Evolutionary conservation across 2,113 vertebrate species (phyloP).

Genomic region (Hemiprocne comata): DNA sequence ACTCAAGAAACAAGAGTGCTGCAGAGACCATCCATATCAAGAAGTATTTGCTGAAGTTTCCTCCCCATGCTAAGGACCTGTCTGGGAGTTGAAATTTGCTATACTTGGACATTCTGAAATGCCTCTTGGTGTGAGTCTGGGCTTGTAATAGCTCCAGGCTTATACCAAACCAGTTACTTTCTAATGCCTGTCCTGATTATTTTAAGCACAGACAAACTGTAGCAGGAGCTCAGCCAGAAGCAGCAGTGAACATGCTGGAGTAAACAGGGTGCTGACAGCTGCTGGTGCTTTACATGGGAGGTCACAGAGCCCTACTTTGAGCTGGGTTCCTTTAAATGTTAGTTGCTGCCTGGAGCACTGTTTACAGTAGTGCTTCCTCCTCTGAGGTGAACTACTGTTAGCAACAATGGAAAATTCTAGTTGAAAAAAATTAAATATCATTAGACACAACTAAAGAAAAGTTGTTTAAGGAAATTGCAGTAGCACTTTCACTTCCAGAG

Average conservation of each 20-base stretch:
- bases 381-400: background rate
- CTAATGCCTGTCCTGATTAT: slow-evolving; percentile 12
- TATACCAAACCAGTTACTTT: slow-evolving; percentile 1
- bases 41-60: background rate
- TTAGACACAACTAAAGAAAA: slow-evolving; percentile 1
- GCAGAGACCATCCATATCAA: background rate
- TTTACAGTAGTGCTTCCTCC: background rate
- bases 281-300: background rate
- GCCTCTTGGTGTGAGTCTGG: background rate
- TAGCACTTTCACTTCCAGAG: background rate
- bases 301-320: slow-evolving; percentile 6
- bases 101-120: background rate
- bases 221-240: slow-evolving; percentile 44
- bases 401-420: slow-evolving; percentile 14
- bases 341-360: slow-evolving; percentile 3
- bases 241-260: background rate
- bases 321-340: slow-evolving; percentile 17
- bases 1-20: background rate
- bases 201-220: background rate
- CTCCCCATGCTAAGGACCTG: background rate
- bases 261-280: slow-evolving; percentile 33
- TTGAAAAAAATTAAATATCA: background rate
- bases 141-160: slow-evolving; percentile 9
- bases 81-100: background rate
- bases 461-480: background rate